Evolutionary conservation across 2,888 invertebrate species (phyloP), one percentile per base, ranked within the genome.

Genomic region (Merodon equestris): DNA sequence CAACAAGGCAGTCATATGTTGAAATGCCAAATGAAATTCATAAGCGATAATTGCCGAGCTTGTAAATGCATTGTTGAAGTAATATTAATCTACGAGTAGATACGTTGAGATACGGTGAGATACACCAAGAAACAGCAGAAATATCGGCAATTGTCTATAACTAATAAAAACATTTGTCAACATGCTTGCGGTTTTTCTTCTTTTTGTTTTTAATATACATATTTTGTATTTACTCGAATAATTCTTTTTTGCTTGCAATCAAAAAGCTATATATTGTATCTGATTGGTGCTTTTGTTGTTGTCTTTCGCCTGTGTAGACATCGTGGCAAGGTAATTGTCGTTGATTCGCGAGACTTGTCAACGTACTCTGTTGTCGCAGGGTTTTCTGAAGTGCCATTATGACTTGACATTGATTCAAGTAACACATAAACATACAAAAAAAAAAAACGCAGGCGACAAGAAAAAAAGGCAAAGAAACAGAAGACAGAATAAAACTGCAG

Each of bases 321-420:
- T 40, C 38, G 42, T 57, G 48, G 67, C 57, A 53, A 48, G 63
- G 53, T 51, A 53, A 72, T 60, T 57, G 36, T 18, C 53, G 48
- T 61, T 48, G 54, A 60, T 66, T 67, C 54, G 61, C 60, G 48
- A 40, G 57, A 27, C 27, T 67, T 67, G 56, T 66, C 61, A 74
- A 61, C 50, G 48, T 54, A 18, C 42, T 53, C 34, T 60, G 70
- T 61, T 70, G 60, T 60, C 53, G 53, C 47, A 54, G 73, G 53
- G 58, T 53, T 40, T 53, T 60, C 54, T 73, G 48, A 17, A 72
- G 66, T 72, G 72, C 48, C 67, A 67, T 57, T 72, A 61, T 40
- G 58, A 63, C 73, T 57, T 68, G 77, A 77, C 72, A 73, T 73
- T 72, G 77, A 68, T 73, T 73, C 73, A 36, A 48, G 13, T 57